phyloP scores from a whole-genome alignment of 2,113 vertebrate genomes.

The Leptosomus discolor region DNA sequence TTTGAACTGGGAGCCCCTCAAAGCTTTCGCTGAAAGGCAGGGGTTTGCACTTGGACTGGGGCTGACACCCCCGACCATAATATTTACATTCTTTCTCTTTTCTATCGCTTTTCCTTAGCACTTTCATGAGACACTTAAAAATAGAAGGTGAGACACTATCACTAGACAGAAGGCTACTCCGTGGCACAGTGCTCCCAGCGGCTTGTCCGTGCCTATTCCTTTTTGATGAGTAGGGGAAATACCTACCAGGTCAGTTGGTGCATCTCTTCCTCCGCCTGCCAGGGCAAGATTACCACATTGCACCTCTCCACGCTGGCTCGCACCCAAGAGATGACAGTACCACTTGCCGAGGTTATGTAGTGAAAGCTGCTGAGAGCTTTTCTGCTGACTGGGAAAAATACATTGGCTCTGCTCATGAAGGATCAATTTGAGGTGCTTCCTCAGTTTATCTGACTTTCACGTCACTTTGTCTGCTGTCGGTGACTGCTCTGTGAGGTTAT shows the following conservation, averaged over 20 bases:
- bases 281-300: neutral
- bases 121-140: constrained; percentile 24
- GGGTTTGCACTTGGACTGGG: neutral
- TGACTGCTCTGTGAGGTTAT: neutral
- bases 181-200: neutral
- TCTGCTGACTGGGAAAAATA: neutral
- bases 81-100: constrained; percentile 53
- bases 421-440: neutral
- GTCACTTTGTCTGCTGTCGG: neutral
- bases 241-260: neutral
- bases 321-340: neutral
- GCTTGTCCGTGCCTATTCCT: neutral
- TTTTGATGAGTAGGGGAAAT: constrained; percentile 12
- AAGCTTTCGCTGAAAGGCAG: neutral
- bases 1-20: constrained; percentile 36
- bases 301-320: neutral
- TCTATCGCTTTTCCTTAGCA: constrained; percentile 6
- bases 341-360: neutral
- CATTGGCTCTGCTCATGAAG: neutral
- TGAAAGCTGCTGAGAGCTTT: neutral
- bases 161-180: neutral
- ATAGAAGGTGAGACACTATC: neutral
- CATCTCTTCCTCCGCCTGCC: neutral
- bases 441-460: neutral
- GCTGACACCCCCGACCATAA: constrained; percentile 32